Evolutionary conservation across 1,140 invertebrate species (phyloP).

Genomic region (Aradophagus sp.): DNA sequence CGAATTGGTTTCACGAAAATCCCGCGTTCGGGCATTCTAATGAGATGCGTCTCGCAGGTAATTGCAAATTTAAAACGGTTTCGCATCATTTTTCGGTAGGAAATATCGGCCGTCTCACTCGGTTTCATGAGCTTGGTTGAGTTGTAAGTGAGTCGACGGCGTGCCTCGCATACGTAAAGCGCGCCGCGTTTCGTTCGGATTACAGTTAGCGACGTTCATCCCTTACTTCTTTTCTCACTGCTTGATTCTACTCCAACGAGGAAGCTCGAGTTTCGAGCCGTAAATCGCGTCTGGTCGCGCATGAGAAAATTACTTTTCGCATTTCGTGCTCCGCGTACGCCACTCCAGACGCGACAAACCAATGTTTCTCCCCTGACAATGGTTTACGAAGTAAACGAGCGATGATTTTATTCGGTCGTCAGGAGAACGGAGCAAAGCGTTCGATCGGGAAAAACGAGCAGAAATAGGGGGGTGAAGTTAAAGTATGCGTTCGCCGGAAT

Average conservation of each 20-base stretch:
- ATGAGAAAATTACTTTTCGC: slow-evolving; percentile 61
- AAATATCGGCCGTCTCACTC: slow-evolving; percentile 43
- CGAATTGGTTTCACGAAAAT: no score
- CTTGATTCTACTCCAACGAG: slow-evolving; percentile 19
- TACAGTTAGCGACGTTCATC: slow-evolving; percentile 54
- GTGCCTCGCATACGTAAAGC: slow-evolving; percentile 55
- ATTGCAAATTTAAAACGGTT: not conserved
- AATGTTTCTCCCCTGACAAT: slow-evolving; percentile 48
- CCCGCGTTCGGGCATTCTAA: no score
- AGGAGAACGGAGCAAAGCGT: slow-evolving; percentile 28
- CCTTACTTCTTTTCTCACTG: slow-evolving; percentile 53
- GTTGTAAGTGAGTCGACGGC: slow-evolving; percentile 52
- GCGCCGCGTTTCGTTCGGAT: slow-evolving; percentile 42
- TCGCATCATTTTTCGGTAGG: slow-evolving; percentile 28
- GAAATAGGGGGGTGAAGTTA: no score
- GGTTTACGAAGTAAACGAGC: slow-evolving; percentile 41
- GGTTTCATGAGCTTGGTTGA: slow-evolving; percentile 26
- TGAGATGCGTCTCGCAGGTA: no score
- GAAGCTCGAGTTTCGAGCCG: slow-evolving; percentile 48
- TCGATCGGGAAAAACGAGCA: slow-evolving; percentile 11
- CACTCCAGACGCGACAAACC: slow-evolving; percentile 43
- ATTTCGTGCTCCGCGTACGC: slow-evolving; percentile 45
- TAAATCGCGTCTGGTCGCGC: slow-evolving; percentile 57
- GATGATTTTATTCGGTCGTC: slow-evolving; percentile 47
- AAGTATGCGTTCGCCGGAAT: no score